Percentiles rank a stretch among this genome's conserved stretches.
These are phyloP conservation scores for Dasypolia templi DNA, from an alignment of 2,888 invertebrate genomes.

Conservation along the genomic window DNA sequence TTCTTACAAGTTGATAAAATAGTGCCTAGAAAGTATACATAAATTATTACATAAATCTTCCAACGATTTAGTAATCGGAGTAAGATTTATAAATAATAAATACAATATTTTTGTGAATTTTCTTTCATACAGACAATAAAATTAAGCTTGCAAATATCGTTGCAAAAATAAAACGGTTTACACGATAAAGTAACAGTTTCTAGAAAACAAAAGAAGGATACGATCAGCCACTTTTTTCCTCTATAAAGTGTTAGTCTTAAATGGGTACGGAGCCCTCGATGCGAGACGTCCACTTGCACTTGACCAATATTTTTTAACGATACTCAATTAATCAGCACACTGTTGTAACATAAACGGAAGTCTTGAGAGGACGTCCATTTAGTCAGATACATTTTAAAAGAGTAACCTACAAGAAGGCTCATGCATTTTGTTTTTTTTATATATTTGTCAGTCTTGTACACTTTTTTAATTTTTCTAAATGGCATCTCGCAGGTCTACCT, in stretches of 20 bases:
- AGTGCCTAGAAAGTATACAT: background rate
- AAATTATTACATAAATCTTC: background rate
- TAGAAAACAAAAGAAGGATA: slow-evolving; percentile 31
- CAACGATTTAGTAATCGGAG: background rate
- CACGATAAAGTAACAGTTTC: slow-evolving; percentile 1
- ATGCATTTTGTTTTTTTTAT: background rate
- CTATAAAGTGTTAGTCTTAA: slow-evolving; percentile 12
- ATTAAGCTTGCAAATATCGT: background rate
- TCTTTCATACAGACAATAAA: background rate
- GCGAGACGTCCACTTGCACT: slow-evolving; percentile 36
- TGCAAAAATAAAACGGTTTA: background rate
- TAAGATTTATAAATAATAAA: background rate
- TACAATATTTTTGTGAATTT: background rate
- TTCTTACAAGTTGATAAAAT: background rate
- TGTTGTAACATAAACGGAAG: slow-evolving; percentile 29
- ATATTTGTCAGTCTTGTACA: no score
- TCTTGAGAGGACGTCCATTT: slow-evolving; percentile 1
- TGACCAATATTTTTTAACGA: slow-evolving; percentile 58
- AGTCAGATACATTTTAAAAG: slow-evolving; percentile 15
- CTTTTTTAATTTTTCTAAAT: no score
- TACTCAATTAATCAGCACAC: slow-evolving; percentile 42
- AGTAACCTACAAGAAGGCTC: background rate
- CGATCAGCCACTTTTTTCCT: slow-evolving; percentile 26
- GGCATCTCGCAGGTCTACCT: no score
- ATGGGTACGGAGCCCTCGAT: slow-evolving; percentile 52